These are phyloP conservation scores for Phataginus tricuspis DNA, from an alignment of 2,797 vertebrate species.

Conservation along the genomic window DNA sequence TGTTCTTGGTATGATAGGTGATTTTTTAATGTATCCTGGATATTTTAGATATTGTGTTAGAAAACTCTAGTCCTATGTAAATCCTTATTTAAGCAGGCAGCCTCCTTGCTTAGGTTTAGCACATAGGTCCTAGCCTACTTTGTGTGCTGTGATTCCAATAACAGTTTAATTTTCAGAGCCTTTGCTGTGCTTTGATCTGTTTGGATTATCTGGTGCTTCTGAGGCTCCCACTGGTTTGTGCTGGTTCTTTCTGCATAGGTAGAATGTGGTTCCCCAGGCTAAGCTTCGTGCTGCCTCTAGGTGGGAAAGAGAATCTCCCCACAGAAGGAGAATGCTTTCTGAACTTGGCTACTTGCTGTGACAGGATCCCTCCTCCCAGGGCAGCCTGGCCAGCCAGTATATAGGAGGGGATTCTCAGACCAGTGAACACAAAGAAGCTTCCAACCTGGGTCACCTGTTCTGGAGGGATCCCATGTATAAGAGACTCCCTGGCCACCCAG, in stretches of 20 bases:
- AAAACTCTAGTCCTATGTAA: constrained; percentile 11
- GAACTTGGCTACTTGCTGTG: background rate
- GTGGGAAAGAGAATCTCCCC: background rate
- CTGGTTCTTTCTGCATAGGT: background rate
- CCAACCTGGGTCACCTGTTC: background rate
- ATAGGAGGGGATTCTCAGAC: background rate
- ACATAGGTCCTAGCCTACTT: background rate
- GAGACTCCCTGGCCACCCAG: background rate
- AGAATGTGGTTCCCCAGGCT: background rate
- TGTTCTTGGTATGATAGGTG: constrained; percentile 18
- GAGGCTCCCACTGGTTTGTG: background rate
- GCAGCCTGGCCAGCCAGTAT: background rate
- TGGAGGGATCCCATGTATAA: background rate
- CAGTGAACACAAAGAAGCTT: background rate
- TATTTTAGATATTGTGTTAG: constrained; percentile 28
- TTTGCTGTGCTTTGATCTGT: constrained; percentile 49
- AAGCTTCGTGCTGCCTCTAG: background rate
- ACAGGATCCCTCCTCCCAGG: background rate
- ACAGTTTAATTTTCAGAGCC: constrained; percentile 25
- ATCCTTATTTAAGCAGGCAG: constrained; percentile 42
- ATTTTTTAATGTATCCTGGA: constrained; percentile 52
- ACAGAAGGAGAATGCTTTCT: background rate
- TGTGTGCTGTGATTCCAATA: constrained; percentile 11
- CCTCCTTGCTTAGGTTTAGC: constrained; percentile 39
- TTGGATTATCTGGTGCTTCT: background rate